Conservation (phyloP, 2,797 vertebrate genomes). For the Apogon hyalosoma region DNA sequence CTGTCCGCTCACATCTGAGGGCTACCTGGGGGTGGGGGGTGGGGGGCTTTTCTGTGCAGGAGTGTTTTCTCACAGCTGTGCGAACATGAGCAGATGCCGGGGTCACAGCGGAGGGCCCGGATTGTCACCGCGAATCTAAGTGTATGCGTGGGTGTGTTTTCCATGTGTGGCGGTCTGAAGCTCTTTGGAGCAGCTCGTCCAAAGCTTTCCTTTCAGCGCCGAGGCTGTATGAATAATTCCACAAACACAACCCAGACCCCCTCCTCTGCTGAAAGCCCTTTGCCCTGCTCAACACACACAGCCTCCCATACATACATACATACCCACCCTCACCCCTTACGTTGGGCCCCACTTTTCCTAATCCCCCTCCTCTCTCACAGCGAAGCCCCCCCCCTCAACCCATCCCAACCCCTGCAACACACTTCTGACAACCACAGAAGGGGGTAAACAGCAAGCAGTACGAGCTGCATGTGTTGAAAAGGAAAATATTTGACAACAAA, state of each 20-base stretch:
- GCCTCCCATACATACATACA: constrained; percentile 55
- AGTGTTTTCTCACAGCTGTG: constrained; percentile 68
- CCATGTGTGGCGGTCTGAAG: constrained; percentile 44
- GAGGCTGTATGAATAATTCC: constrained; percentile 75
- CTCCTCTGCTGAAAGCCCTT: constrained; percentile 31
- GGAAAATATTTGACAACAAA: constrained; percentile 75
- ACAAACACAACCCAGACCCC: constrained; percentile 18
- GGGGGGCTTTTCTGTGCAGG: not conserved
- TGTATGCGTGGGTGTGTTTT: constrained; percentile 58
- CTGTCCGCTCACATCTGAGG: constrained; percentile 67
- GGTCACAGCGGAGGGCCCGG: constrained; percentile 71
- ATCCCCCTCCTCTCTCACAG: constrained; percentile 33
- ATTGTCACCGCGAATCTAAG: constrained; percentile 76
- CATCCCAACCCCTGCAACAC: constrained; percentile 35
- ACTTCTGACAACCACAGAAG: constrained; percentile 59
- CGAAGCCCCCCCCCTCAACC: constrained; percentile 32
- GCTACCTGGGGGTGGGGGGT: constrained; percentile 61
- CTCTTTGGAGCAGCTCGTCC: constrained; percentile 46
- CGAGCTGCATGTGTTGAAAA: constrained; percentile 38
- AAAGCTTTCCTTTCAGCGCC: constrained; percentile 74
- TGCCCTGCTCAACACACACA: constrained; percentile 64
- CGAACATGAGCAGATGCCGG: constrained; percentile 76
- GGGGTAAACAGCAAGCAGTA: constrained; percentile 50
- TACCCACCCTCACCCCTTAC: constrained; percentile 37
- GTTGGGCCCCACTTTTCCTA: constrained; percentile 44